phyloP scores from a whole-genome alignment of 2,113 vertebrate genomes.

The Lipophrys pholis region DNA sequence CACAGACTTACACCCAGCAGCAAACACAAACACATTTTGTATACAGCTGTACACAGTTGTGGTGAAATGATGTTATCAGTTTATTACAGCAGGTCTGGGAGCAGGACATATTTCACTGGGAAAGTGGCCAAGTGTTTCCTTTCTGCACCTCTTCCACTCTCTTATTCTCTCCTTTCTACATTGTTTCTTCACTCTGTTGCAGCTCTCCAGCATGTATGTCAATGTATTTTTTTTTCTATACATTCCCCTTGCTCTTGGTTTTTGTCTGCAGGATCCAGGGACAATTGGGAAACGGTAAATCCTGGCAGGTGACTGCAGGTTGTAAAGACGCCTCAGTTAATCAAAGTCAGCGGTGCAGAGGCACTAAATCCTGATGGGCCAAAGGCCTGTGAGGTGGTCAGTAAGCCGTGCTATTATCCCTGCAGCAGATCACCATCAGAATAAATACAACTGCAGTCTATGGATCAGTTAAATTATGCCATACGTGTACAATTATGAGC shows the following conservation, averaged over 20 bases:
- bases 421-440: slow-evolving; percentile 16
- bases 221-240: slow-evolving; percentile 21
- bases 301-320: slow-evolving; percentile 41
- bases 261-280: slow-evolving; percentile 25
- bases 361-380: slow-evolving; percentile 49
- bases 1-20: background rate
- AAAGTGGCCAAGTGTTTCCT: slow-evolving; percentile 29
- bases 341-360: slow-evolving; percentile 55
- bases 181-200: slow-evolving; percentile 26
- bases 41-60: slow-evolving; percentile 17
- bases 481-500: background rate
- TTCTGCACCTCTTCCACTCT: slow-evolving; percentile 11
- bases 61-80: slow-evolving; percentile 51
- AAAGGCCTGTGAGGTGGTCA: slow-evolving; percentile 55
- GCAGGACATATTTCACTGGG: slow-evolving; percentile 40
- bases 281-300: slow-evolving; percentile 50
- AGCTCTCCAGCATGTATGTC: slow-evolving; percentile 1
- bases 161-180: slow-evolving; percentile 11
- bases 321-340: slow-evolving; percentile 59
- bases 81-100: slow-evolving; percentile 41
- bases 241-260: slow-evolving; percentile 3
- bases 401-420: slow-evolving; percentile 35
- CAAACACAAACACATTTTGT: slow-evolving; percentile 8
- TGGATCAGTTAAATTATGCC: background rate
- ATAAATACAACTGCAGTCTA: slow-evolving; percentile 11